Base-by-base conservation (phyloP, 2,113 vertebrate genomes). In the Seriola quinqueradiata region DNA sequence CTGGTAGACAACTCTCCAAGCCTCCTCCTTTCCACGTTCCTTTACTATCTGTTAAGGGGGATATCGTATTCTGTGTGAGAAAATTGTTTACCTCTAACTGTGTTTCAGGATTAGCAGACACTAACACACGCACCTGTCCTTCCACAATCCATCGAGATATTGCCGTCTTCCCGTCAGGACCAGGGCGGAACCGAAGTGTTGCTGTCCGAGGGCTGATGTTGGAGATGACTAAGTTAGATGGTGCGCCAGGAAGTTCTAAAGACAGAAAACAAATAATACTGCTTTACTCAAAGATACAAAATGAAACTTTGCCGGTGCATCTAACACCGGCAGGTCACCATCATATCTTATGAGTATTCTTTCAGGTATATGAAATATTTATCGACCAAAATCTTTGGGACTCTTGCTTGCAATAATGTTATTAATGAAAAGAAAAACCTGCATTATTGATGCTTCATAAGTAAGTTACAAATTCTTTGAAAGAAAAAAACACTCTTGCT, bases 131-230 rank as follows among this genome's bases (percentile, higher is more conserved):
- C 36, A 92, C 94, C 87, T 94, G 97, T 21, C 96, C 97, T 85
- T 98, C 96, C 0, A 97, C 96, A 40, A 97, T 95, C 97, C 97
- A 98, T 64, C 92, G 95, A 58, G 93, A 97, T 92, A 97, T 95
- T 69, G 96, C 91, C 0, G 97, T 98, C 94, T 97, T 98, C n/a
- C 97, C 97, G 0, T 98, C 96, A 0, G 96, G 93, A 0, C 97
- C 97, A 0, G 97, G 96, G 1, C 96, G 96, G 94, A 98, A 98
- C 25, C 96, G 95, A 1, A 98, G 95, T 0, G 95, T 97, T 77
- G 96, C 97, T 0, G 97, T 96, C 40, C 96, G 97, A 58, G 97
- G 97, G 88, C 97, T 97, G 87, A 98, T 98, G 93, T 98, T 98
- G 88, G 97, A 97, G 70, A 98, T 97, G 87, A 98, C 96, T 52